phyloP scores from a whole-genome alignment of 2,888 invertebrate genomes.

The Tetranychus truncatus region DNA sequence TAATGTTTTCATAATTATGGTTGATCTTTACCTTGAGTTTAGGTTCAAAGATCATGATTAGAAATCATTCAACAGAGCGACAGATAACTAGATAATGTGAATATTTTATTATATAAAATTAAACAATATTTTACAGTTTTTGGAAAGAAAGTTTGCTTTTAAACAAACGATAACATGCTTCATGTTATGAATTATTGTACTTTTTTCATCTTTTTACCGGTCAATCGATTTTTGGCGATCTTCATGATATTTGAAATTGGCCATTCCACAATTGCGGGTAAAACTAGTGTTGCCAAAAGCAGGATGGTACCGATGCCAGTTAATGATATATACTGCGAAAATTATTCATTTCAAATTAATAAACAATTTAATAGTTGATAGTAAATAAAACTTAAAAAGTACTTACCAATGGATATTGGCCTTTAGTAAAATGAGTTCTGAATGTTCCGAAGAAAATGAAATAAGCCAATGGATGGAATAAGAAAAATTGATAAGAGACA shows the following conservation, averaged over 20 bases:
- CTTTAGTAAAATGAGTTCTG: not conserved
- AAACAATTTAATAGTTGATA: too few species aligned
- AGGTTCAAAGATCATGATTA: too few species aligned
- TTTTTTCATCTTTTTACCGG: not conserved
- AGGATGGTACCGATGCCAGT: not conserved
- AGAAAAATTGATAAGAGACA: slow-evolving; percentile 9
- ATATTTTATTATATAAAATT: too few species aligned
- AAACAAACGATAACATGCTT: too few species aligned
- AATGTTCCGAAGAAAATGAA: not conserved
- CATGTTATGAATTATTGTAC: not conserved
- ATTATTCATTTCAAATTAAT: not conserved
- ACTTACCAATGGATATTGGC: not conserved
- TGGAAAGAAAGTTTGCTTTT: too few species aligned
- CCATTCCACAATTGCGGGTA: not conserved
- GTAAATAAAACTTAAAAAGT: not conserved
- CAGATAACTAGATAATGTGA: too few species aligned
- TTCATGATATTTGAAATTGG: not conserved
- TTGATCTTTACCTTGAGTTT: too few species aligned
- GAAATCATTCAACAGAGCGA: too few species aligned
- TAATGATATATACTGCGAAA: not conserved
- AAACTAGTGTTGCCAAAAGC: not conserved
- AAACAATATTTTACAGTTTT: too few species aligned
- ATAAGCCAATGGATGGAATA: not conserved
- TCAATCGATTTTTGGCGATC: not conserved
- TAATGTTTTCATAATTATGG: too few species aligned